Conservation (phyloP, 1,140 invertebrate genomes). For the Drosophila sechellia region DNA sequence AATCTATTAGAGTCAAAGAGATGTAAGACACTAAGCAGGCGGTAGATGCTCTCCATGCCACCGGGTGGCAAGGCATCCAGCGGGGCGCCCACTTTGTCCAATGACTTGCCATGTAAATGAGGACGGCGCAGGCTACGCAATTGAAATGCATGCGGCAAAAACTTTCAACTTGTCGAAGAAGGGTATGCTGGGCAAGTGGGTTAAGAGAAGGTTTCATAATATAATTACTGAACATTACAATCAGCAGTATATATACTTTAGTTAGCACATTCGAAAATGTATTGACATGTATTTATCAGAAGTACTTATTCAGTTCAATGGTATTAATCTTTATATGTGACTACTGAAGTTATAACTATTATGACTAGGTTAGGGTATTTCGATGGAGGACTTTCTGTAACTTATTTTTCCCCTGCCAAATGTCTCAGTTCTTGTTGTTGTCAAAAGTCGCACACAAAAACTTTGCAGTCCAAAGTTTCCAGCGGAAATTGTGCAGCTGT, state of each 20-base stretch:
- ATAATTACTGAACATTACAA: no score
- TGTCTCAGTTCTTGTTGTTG: constrained; percentile 47
- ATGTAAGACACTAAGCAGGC: constrained; percentile 69
- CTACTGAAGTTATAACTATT: not conserved
- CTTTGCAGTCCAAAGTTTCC: constrained; percentile 68
- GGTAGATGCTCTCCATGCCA: constrained; percentile 2
- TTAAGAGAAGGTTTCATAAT: not conserved
- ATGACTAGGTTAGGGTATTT: constrained; percentile 22
- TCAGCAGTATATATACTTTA: no score
- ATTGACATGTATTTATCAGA: no score
- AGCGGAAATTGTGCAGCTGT: constrained; percentile 80
- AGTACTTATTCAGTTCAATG: no score
- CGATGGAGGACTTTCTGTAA: not conserved
- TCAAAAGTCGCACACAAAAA: constrained; percentile 78
- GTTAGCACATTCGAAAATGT: no score
- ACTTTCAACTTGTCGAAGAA: constrained; percentile 53
- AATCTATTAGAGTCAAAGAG: constrained; percentile 84
- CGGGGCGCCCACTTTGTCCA: constrained; percentile 37
- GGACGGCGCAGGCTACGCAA: constrained; percentile 54
- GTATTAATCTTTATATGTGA: no score
- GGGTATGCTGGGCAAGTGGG: constrained; percentile 37
- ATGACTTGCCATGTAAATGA: constrained; percentile 80
- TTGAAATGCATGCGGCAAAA: constrained; percentile 76
- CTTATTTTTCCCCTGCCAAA: not conserved
- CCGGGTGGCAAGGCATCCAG: not conserved